Evolutionary conservation across 2,113 vertebrate genomes (phyloP), one percentile per base, ranked within the genome.

Genomic region (Rhinichthys klamathensis): DNA sequence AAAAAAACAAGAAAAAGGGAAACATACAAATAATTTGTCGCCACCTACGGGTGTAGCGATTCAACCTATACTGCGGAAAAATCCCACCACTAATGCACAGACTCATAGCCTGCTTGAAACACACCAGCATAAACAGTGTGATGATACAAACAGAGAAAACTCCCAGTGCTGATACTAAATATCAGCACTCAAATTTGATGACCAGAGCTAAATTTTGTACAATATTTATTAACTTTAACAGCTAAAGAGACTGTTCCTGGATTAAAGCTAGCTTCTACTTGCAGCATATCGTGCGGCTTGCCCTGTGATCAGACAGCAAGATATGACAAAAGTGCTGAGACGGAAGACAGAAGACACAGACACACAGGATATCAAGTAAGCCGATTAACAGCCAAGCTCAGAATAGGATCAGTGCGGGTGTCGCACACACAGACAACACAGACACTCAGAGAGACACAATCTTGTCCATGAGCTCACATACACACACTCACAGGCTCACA

Each of bases 321-420:
- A 25, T 23, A 38, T 82, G 61, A 85, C 61, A 87, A 83, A 76
- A 79, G 56, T 56, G 85, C 69, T 11, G n/a, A 78, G 74, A 81
- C 6, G 82, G 75, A 41, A 83, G 74, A 30, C 38, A 11, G 4
- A 44, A 86, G 60, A 73, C 61, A 83, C 84, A 70, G 18, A 84
- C 61, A 85, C 51, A 56, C 41, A 83, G 61, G 82, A 60, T 56
- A 81, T 32, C 46, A 30, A 75, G 46, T 90, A 90, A 90, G 80
- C 83, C 69, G 85, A 88, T 87, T 90, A 90, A 56, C 54, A 77
- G 75, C 44, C 58, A 79, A 35, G 41, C 38, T 79, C 54, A 72
- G 76, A 90, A 88, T 79, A 87, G 87, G 84, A 90, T 83, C 73
- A 87, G 58, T 54, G 41, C 51, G 15, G 35, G 23, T 44, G 78